Percentiles rank a stretch among this genome's conserved stretches.
These are phyloP conservation scores for Enteromius fasciolatus DNA, from an alignment of 2,797 vertebrate genomes.

Conservation along the genomic window DNA sequence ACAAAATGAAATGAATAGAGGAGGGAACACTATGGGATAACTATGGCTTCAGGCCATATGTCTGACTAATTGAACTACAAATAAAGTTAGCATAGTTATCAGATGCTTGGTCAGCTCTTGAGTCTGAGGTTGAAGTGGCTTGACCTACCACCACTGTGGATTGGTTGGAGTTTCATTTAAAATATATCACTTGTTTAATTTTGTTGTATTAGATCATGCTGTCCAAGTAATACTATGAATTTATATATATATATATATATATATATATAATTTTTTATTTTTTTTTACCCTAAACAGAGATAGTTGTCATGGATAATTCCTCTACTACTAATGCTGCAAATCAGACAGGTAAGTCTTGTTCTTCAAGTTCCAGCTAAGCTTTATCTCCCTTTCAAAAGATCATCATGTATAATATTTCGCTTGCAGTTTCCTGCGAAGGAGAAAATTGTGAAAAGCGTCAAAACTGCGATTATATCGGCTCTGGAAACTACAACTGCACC, in stretches of 20 bases:
- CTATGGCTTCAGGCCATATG: conserved; percentile 47
- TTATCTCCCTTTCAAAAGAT: not conserved
- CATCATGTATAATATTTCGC: not conserved
- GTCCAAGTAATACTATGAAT: not conserved
- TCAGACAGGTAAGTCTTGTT: conserved; percentile 72
- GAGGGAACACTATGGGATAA: conserved; percentile 29
- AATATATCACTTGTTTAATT: not conserved
- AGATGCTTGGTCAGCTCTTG: conserved; percentile 4
- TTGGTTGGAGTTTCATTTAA: not conserved
- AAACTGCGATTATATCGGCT: conserved; percentile 75
- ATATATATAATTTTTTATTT: not conserved
- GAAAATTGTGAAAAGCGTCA: conserved; percentile 73
- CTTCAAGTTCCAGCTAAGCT: not conserved
- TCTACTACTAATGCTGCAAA: conserved; percentile 67
- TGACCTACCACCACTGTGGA: not conserved
- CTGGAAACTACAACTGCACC: conserved; percentile 77
- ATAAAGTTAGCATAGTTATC: conserved; percentile 38
- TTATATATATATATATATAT: too few species aligned
- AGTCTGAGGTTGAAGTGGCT: conserved; percentile 4
- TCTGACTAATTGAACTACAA: conserved; percentile 47
- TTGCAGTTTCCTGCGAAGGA: conserved; percentile 69
- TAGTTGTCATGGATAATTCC: conserved; percentile 67
- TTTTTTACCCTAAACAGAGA: conserved; percentile 65
- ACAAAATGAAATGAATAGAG: conserved; percentile 41
- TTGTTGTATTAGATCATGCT: not conserved